A percentile compares a stretch with the other conserved stretches of the same genome.
Evolutionary conservation across 2,113 vertebrate genomes (phyloP).

Genomic region (Seriola rivoliana): DNA sequence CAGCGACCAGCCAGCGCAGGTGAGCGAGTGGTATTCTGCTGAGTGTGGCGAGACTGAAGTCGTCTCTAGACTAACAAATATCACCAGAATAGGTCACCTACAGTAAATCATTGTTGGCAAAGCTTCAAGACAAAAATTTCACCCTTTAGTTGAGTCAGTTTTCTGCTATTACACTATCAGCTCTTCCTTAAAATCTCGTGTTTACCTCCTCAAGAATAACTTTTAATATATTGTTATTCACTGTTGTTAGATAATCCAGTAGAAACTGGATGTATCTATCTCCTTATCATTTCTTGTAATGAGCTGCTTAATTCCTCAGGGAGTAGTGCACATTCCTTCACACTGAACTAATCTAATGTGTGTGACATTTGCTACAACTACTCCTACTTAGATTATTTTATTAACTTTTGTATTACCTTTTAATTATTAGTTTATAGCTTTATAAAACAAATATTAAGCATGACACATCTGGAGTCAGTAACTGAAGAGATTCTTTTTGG

Average conservation of each 20-base stretch:
- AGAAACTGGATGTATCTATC: slow-evolving; percentile 5
- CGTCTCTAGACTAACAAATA: neutral
- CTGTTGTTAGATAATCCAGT: slow-evolving; percentile 3
- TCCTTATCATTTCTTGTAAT: slow-evolving; percentile 20
- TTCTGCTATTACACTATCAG: neutral
- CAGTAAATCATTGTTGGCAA: neutral
- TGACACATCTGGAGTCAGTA: neutral
- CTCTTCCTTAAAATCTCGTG: neutral
- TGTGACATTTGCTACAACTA: slow-evolving; percentile 35
- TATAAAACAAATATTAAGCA: slow-evolving; percentile 3
- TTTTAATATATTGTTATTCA: neutral
- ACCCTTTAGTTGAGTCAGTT: neutral
- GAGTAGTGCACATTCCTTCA: slow-evolving; percentile 17
- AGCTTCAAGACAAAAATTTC: neutral
- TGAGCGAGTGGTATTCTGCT: slow-evolving; percentile 72
- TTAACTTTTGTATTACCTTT: neutral
- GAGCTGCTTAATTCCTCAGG: slow-evolving; percentile 13
- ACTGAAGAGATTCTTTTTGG: neutral
- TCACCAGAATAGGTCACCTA: neutral
- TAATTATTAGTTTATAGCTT: slow-evolving; percentile 6
- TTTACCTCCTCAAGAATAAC: neutral
- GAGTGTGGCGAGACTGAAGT: slow-evolving; percentile 1
- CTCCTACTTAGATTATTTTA: neutral
- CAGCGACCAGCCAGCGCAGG: slow-evolving; percentile 97
- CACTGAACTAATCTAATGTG: slow-evolving; percentile 24